phyloP scores from a whole-genome alignment of 1,140 invertebrate species.

The Orius insidiosus region DNA sequence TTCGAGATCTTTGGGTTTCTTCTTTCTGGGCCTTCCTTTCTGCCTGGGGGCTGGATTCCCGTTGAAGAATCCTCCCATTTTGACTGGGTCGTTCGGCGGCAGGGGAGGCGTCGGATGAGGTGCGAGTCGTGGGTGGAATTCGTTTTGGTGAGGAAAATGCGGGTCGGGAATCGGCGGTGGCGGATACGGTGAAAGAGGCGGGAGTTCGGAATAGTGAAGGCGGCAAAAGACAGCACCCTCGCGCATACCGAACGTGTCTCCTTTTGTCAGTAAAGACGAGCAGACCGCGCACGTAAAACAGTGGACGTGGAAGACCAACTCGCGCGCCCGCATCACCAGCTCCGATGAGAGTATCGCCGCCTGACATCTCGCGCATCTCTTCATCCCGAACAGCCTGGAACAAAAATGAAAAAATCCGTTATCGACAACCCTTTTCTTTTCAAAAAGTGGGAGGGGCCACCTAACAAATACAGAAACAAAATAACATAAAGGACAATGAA shows the following conservation, averaged over 20 bases:
- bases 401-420: conserved; percentile 18
- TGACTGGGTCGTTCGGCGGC: conserved; percentile 22
- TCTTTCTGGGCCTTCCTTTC: conserved; percentile 79
- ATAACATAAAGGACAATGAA: background rate
- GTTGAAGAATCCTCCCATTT: conserved; percentile 51
- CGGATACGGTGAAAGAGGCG: conserved; percentile 33
- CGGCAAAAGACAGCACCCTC: conserved; percentile 67
- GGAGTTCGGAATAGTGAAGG: conserved; percentile 45
- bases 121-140: conserved; percentile 26
- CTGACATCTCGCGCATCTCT: conserved; percentile 74
- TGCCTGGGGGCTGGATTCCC: conserved; percentile 51
- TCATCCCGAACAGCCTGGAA: conserved; percentile 60
- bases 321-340: conserved; percentile 84
- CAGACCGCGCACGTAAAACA: conserved; percentile 92
- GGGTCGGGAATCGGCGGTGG: conserved; percentile 29
- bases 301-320: conserved; percentile 84
- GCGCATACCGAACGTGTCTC: conserved; percentile 86
- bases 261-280: conserved; percentile 61
- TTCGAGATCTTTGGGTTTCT: conserved; percentile 76
- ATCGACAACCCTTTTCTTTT: too few relatives aligned
- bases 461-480: background rate
- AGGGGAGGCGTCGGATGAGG: conserved; percentile 16
- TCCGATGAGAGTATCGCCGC: conserved; percentile 82
- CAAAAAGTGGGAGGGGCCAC: background rate
- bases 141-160: conserved; percentile 23